These are phyloP conservation scores for Coremacera marginata DNA, from an alignment of 2,888 invertebrate genomes.

Conservation along the genomic window DNA sequence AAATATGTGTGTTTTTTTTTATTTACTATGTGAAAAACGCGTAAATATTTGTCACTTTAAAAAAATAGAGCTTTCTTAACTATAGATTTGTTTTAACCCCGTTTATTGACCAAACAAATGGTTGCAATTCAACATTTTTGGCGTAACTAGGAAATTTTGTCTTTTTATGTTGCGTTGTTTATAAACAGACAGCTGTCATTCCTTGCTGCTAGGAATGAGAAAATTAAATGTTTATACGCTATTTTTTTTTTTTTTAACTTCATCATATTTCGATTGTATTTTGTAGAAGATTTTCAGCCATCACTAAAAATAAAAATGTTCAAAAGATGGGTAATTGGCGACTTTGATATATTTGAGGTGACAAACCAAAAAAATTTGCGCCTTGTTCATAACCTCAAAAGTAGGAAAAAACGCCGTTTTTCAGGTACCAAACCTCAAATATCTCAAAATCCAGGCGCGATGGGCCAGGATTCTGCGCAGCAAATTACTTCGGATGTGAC, in stretches of 20 bases:
- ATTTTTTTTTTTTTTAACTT: neutral
- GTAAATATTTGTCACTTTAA: neutral
- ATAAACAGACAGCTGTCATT: neutral
- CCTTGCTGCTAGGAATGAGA: neutral
- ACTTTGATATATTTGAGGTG: no score
- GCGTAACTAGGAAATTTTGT: slow-evolving; percentile 17
- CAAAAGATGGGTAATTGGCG: no score
- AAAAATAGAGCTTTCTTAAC: neutral
- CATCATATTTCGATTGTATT: no score
- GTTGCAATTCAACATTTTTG: neutral
- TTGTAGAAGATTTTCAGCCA: no score
- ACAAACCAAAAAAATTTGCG: no score
- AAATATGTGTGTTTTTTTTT: neutral
- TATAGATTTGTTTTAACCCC: neutral
- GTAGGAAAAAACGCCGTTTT: no score
- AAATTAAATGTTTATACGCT: neutral
- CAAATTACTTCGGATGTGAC: no score
- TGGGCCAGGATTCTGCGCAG: no score
- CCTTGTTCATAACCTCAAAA: no score
- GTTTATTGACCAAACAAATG: slow-evolving; percentile 17
- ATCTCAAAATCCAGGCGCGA: no score
- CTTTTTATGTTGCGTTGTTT: neutral
- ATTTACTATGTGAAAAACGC: neutral
- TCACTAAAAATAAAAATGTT: no score
- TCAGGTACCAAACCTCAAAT: no score